phyloP scores from a whole-genome alignment of 35 echinoderm and acorn worm species.

The Eucidaris tribuloides region DNA sequence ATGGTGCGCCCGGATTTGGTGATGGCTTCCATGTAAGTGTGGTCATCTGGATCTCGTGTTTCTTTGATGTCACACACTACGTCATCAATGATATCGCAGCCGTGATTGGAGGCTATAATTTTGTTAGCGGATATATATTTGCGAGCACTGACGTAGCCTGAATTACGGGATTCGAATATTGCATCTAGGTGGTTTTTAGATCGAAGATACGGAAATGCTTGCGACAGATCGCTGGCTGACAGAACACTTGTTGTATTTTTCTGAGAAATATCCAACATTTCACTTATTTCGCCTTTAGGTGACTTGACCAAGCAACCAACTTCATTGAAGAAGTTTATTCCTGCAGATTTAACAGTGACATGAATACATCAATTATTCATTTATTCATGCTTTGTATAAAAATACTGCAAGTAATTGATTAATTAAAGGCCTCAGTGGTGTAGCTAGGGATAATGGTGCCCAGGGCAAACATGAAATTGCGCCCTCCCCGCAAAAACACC shows the following conservation, averaged over 20 bases:
- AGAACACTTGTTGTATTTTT: not conserved
- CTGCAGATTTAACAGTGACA: slow-evolving; percentile 35
- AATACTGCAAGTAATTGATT: no score
- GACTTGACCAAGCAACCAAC: slow-evolving; percentile 37
- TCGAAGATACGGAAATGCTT: slow-evolving; percentile 34
- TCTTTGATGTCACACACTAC: slow-evolving; percentile 15
- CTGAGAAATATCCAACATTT: not conserved
- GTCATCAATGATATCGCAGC: slow-evolving; percentile 68
- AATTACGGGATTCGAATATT: not conserved
- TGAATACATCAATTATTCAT: not conserved
- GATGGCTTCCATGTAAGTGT: not conserved
- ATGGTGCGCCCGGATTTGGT: slow-evolving; percentile 31
- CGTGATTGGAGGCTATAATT: slow-evolving; percentile 32
- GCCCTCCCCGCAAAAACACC: no score
- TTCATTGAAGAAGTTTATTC: slow-evolving; percentile 52
- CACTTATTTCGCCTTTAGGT: not conserved
- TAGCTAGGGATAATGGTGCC: no score
- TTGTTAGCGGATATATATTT: slow-evolving; percentile 56
- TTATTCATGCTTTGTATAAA: no score
- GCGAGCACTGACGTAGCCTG: slow-evolving; percentile 58
- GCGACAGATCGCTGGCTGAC: not conserved
- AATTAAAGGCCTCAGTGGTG: no score
- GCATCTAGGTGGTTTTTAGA: not conserved
- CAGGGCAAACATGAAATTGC: no score
- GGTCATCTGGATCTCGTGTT: not conserved